Percentiles rank a stretch among this genome's conserved stretches.
Evolutionary conservation across 2,888 invertebrate species (phyloP).

Genomic region (Acanthacorydalis orientalis): DNA sequence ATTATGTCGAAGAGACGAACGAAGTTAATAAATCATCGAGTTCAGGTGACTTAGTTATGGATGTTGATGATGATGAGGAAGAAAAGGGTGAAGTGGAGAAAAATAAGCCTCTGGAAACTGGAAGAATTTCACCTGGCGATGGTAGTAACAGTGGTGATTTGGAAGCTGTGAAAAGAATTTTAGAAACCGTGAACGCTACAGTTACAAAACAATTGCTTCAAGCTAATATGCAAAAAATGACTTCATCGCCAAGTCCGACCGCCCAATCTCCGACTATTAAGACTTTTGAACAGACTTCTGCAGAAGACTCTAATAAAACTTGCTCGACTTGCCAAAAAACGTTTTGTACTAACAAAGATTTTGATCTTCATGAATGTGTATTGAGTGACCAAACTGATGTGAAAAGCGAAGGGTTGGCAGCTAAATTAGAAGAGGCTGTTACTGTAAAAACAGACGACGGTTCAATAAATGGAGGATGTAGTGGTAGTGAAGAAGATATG

Average conservation of each 20-base stretch:
- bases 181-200: conserved; percentile 58
- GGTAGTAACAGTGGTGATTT: conserved; percentile 33
- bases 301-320: conserved; percentile 22
- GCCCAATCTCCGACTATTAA: conserved; percentile 17
- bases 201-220: conserved; percentile 59
- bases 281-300: conserved; percentile 18
- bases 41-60: conserved; percentile 45
- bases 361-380: conserved; percentile 57
- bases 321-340: conserved; percentile 41
- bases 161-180: conserved; percentile 49
- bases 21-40: conserved; percentile 1
- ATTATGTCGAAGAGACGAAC: conserved; percentile 4
- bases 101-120: conserved; percentile 4
- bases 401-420: conserved; percentile 58
- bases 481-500: conserved; percentile 44
- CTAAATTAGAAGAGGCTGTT: conserved; percentile 54
- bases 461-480: conserved; percentile 32
- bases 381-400: conserved; percentile 37
- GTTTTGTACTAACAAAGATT: conserved; percentile 38
- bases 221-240: conserved; percentile 47
- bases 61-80: conserved; percentile 41
- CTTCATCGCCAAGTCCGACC: conserved; percentile 34
- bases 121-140: conserved; percentile 19
- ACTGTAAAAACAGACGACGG: conserved; percentile 32
- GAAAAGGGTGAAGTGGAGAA: conserved; percentile 27